These are phyloP conservation scores for Odontamblyopus rebecca DNA, from an alignment of 2,797 vertebrate species.

Conservation along the genomic window DNA sequence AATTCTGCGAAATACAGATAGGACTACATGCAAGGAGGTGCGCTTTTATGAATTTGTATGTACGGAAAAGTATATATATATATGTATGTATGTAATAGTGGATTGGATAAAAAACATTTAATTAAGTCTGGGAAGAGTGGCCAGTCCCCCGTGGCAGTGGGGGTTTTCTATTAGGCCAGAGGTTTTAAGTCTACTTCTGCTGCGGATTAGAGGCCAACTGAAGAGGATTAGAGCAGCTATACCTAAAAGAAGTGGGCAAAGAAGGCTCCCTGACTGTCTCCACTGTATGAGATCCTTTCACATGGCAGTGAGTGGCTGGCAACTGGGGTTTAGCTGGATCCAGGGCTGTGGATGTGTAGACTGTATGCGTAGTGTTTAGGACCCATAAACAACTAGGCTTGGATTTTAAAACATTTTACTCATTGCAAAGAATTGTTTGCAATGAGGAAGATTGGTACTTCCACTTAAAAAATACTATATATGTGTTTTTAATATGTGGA, in stretches of 20 bases:
- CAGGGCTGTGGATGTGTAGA: neutral
- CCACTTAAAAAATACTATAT: no score
- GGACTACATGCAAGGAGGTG: neutral
- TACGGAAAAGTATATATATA: neutral
- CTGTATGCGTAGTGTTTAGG: neutral
- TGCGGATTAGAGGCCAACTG: conserved; percentile 35
- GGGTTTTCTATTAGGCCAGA: conserved; percentile 40
- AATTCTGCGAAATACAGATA: neutral
- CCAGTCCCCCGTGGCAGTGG: conserved; percentile 35
- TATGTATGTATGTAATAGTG: neutral
- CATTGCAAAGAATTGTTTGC: no score
- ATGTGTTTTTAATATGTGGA: no score
- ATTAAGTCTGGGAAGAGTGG: conserved; percentile 42
- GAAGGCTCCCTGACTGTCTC: conserved; percentile 10
- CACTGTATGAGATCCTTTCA: conserved; percentile 8
- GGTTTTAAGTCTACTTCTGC: conserved; percentile 37
- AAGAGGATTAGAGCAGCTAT: conserved; percentile 31
- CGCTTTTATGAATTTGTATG: conserved; percentile 7
- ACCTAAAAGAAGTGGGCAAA: conserved; percentile 29
- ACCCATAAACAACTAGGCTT: neutral
- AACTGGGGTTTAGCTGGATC: conserved; percentile 14
- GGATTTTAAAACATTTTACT: no score
- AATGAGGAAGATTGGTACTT: no score
- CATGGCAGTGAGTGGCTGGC: conserved; percentile 9
- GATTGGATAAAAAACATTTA: conserved; percentile 32